phyloP scores from a whole-genome alignment of 2,888 invertebrate species.

The Capitulum mitella region DNA sequence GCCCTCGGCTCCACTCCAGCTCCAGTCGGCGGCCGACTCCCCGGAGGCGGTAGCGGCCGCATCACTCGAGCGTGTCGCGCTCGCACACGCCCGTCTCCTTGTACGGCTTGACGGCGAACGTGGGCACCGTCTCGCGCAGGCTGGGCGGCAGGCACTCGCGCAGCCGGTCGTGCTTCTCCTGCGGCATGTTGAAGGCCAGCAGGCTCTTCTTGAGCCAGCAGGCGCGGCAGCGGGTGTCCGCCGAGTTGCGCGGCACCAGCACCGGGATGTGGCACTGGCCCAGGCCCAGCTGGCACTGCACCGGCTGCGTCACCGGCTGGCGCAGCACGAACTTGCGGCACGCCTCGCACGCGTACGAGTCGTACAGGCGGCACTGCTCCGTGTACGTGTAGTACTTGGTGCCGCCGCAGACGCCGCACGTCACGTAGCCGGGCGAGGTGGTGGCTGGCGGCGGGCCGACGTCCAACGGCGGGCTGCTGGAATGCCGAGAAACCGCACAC shows the following conservation, averaged over 20 bases:
- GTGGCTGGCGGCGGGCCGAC: background rate
- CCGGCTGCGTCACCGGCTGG: background rate
- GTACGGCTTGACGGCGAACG: conserved; percentile 8
- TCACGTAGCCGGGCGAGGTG: conserved; percentile 17
- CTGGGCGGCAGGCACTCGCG: conserved; percentile 21
- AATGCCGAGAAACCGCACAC: no score
- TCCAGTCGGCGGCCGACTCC: no score
- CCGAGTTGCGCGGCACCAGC: conserved; percentile 18
- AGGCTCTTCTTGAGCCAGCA: conserved; percentile 13
- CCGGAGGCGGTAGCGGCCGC: background rate
- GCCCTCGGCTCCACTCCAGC: no score
- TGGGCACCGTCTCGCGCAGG: conserved; percentile 12
- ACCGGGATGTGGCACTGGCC: conserved; percentile 21
- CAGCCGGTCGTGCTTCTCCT: conserved; percentile 15
- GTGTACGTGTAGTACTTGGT: conserved; percentile 20
- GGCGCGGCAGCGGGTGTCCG: conserved; percentile 20
- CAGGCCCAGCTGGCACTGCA: conserved; percentile 8
- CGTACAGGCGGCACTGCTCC: conserved; percentile 5
- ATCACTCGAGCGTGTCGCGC: conserved; percentile 4
- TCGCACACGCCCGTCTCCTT: conserved; percentile 16
- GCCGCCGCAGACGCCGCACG: conserved; percentile 17
- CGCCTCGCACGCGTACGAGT: conserved; percentile 1
- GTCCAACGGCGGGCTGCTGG: conserved; percentile 12
- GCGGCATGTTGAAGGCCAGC: conserved; percentile 15
- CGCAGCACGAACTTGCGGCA: conserved; percentile 13